phyloP scores from a whole-genome alignment of 2,113 vertebrate genomes.

The Hydropotes inermis region DNA sequence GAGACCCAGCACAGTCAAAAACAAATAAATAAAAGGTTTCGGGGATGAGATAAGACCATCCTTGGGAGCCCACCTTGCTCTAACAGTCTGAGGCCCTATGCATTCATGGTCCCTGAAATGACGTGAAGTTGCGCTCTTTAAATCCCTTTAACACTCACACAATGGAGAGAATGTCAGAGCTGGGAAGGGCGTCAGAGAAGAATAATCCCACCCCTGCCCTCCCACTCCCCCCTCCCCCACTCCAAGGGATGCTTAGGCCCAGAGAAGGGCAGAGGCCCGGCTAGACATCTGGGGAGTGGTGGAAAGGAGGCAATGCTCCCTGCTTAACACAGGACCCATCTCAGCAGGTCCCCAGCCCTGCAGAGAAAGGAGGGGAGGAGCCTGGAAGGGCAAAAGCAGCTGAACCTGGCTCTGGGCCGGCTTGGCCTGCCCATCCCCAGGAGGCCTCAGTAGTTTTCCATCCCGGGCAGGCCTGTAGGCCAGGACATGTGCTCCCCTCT shows the following conservation, averaged over 20 bases:
- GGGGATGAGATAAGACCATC: not conserved
- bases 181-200: slow-evolving; percentile 57
- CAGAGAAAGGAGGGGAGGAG: slow-evolving; percentile 20
- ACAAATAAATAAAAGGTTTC: not conserved
- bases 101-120: not conserved
- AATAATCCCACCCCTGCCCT: not conserved
- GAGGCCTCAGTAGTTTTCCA: slow-evolving; percentile 72
- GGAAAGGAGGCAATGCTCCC: not conserved
- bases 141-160: slow-evolving; percentile 31
- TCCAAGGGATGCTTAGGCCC: not conserved
- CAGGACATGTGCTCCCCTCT: slow-evolving; percentile 25
- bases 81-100: not conserved
- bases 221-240: not conserved
- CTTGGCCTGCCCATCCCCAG: not conserved
- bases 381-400: not conserved
- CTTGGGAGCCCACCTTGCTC: not conserved
- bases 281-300: not conserved
- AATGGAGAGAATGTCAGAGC: slow-evolving; percentile 59
- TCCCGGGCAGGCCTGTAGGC: slow-evolving; percentile 5
- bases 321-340: not conserved
- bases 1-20: not conserved
- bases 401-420: not conserved
- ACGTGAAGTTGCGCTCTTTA: not conserved
- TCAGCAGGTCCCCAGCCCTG: not conserved
- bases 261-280: not conserved